Evolutionary conservation across 2,113 vertebrate species (phyloP).

Genomic region (Mastomys coucha): DNA sequence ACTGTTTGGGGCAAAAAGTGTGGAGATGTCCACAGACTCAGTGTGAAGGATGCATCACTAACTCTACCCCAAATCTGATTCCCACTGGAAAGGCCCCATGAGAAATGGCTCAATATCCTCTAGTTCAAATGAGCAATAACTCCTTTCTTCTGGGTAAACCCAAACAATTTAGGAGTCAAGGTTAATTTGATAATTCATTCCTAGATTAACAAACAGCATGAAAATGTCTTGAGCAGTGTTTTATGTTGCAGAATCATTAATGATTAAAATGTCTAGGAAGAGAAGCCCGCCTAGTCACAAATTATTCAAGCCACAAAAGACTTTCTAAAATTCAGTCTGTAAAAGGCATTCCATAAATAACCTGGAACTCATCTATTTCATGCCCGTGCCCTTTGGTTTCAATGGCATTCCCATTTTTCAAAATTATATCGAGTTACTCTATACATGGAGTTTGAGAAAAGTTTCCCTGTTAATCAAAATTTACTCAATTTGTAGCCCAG

Average conservation of each 20-base stretch:
- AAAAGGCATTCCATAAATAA: conserved; percentile 77
- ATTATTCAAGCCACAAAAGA: conserved; percentile 71
- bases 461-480: conserved; percentile 72
- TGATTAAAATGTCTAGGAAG: conserved; percentile 72
- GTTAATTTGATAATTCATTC: conserved; percentile 61
- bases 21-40: neutral
- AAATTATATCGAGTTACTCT: conserved; percentile 66
- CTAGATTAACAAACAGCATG: conserved; percentile 52
- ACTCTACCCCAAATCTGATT: neutral
- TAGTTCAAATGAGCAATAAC: conserved; percentile 32
- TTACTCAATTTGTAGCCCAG: conserved; percentile 68
- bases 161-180: conserved; percentile 37
- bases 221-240: conserved; percentile 24
- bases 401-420: conserved; percentile 78
- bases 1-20: neutral
- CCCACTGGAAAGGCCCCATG: neutral
- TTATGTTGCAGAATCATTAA: conserved; percentile 66
- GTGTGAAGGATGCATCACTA: neutral
- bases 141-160: conserved; percentile 10
- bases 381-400: conserved; percentile 71
- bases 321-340: conserved; percentile 66
- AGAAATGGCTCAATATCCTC: neutral
- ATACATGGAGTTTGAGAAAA: conserved; percentile 56
- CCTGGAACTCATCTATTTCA: conserved; percentile 66
- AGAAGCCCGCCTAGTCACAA: conserved; percentile 72